Evolutionary conservation across 2,797 vertebrate genomes (phyloP), one percentile per base, ranked within the genome.

Genomic region (Chaenodraco wilsoni): DNA sequence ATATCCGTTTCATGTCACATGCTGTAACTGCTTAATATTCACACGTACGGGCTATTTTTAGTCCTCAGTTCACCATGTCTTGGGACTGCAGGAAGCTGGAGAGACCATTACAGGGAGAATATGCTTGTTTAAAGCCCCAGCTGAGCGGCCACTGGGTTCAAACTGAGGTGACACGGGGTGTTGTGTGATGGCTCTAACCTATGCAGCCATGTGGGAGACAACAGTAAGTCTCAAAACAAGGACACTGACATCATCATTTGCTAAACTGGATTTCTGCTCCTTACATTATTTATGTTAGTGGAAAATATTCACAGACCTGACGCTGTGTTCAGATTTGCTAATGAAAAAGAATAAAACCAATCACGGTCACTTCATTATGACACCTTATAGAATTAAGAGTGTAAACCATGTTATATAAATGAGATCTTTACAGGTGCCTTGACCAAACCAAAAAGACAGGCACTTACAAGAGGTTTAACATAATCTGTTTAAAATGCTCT

Each of bases 231-330:
- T 72, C 2, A 61, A 54, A 78, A 80, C 27, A 41, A 75, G 50
- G 62, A 61, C 66, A 58, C 60, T 74, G 67, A 79, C 74, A 57
- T 72, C 63, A 72, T 43, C 17, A 69, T 59, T 52, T 72, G 77
- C 77, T 72, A 48, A 73, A 45, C 43, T 65, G 64, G 72, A 62
- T 78, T 59, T 51, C 12, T 78, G 59, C 60, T 66, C 46, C 27
- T 60, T 74, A 23, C 75, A 82, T 82, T 72, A 87, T 87, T 84
- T 58, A 86, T 67, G 61, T 71, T 60, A 54, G 41, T 31, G 27
- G 61, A 62, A 61, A 23, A 37, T 40, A 68, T 40, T 64, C 56
- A 64, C 27, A 27, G 27, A 27, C 19, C 16, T 60, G 45, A 46
- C 67, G 19, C 33, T 23, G n/a, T 1, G 1, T 27, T 68, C 12